phyloP scores from a whole-genome alignment of 2,797 vertebrate genomes.

The Helarctos malayanus region DNA sequence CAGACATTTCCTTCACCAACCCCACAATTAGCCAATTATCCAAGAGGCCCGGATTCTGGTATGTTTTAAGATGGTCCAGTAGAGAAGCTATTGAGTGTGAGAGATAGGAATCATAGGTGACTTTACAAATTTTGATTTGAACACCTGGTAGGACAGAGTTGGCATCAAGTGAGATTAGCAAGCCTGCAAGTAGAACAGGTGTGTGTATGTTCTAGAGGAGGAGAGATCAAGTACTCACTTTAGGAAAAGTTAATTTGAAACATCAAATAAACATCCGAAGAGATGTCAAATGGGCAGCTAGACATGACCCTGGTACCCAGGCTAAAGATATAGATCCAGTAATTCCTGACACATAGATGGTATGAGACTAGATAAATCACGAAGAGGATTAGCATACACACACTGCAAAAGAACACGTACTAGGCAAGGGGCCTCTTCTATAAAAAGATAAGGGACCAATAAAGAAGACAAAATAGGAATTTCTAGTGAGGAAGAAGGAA shows the following conservation, averaged over 20 bases:
- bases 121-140: neutral
- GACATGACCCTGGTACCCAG: neutral
- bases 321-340: neutral
- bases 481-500: neutral
- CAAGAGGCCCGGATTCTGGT: neutral
- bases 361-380: neutral
- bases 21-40: neutral
- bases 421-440: neutral
- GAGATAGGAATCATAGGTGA: neutral
- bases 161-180: neutral
- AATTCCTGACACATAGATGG: neutral
- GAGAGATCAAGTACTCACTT: neutral
- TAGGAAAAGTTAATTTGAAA: conserved; percentile 2
- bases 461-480: neutral
- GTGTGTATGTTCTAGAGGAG: neutral
- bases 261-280: neutral
- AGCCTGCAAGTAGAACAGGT: neutral
- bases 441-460: neutral
- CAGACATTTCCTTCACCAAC: neutral
- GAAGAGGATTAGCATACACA: neutral
- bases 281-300: neutral
- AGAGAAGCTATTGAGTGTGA: neutral
- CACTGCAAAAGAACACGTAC: neutral
- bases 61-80: neutral
- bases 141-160: neutral